Percentiles rank a stretch among this genome's conserved stretches.
These are phyloP conservation scores for Ibidorhyncha struthersii DNA, from an alignment of 2,113 vertebrate species.

Conservation along the genomic window DNA sequence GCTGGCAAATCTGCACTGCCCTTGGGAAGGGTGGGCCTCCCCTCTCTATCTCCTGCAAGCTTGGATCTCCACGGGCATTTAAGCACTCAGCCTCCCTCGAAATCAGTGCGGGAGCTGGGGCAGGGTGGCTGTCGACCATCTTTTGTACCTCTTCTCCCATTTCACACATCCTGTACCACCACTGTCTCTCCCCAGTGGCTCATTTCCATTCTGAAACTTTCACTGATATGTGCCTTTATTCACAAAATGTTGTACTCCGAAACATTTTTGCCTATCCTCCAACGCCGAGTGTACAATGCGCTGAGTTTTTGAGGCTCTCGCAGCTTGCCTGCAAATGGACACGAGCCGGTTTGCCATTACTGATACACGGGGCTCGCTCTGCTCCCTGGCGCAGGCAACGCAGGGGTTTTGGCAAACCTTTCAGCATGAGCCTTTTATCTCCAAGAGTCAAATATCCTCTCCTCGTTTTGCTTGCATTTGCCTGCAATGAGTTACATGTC, in stretches of 20 bases:
- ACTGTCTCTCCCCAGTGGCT: not conserved
- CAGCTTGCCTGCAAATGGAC: not conserved
- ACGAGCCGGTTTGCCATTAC: not conserved
- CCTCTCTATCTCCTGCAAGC: not conserved
- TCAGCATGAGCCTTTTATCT: not conserved
- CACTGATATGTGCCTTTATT: not conserved
- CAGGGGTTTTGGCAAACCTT: not conserved
- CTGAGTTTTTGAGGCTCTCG: not conserved
- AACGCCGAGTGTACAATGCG: not conserved
- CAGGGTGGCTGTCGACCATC: not conserved
- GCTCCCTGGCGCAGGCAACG: not conserved
- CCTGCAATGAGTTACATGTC: not conserved
- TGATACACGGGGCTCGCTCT: not conserved
- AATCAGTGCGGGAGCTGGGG: not conserved
- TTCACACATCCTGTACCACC: not conserved
- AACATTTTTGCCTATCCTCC: not conserved
- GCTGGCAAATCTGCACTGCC: not conserved
- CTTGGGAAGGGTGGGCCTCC: not conserved
- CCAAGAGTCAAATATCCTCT: not conserved
- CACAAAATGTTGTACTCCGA: not conserved
- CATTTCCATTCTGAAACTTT: not conserved
- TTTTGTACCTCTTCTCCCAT: not conserved
- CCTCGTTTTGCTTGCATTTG: slow-evolving; percentile 19
- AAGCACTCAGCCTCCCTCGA: not conserved
- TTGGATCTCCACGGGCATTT: not conserved